Percentiles rank a stretch among this genome's conserved stretches.
Conservation (phyloP, 2,113 vertebrate species). For the Sitta europaea region DNA sequence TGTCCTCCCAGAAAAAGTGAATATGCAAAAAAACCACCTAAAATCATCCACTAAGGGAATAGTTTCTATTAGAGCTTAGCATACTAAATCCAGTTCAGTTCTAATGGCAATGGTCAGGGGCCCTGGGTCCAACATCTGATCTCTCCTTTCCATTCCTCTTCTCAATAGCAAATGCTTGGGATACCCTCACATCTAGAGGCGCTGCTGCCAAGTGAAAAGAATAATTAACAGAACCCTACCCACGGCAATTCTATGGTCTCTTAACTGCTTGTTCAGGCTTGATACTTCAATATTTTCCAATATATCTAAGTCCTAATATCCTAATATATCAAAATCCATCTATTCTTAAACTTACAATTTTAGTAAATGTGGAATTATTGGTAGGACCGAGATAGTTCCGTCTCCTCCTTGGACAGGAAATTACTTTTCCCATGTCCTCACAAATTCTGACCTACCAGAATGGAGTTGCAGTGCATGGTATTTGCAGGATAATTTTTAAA, state of each 20-base stretch:
- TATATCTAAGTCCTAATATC: not conserved
- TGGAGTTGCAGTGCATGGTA: not conserved
- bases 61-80: not conserved
- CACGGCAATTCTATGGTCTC: not conserved
- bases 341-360: not conserved
- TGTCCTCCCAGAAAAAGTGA: not conserved
- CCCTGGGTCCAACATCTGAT: not conserved
- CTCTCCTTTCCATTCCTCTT: not conserved
- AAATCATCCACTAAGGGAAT: not conserved
- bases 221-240: not conserved
- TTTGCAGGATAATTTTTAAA: not conserved
- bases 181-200: not conserved
- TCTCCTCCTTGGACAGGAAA: not conserved
- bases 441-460: not conserved
- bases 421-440: not conserved
- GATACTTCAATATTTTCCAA: not conserved
- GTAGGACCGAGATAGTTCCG: not conserved
- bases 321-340: not conserved
- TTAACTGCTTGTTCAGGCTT: not conserved
- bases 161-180: not conserved
- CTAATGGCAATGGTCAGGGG: not conserved
- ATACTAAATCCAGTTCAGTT: not conserved
- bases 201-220: not conserved
- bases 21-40: accelerated
- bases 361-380: not conserved